phyloP scores from a whole-genome alignment of 2,888 invertebrate species.

The Oxyteleia sp. region DNA sequence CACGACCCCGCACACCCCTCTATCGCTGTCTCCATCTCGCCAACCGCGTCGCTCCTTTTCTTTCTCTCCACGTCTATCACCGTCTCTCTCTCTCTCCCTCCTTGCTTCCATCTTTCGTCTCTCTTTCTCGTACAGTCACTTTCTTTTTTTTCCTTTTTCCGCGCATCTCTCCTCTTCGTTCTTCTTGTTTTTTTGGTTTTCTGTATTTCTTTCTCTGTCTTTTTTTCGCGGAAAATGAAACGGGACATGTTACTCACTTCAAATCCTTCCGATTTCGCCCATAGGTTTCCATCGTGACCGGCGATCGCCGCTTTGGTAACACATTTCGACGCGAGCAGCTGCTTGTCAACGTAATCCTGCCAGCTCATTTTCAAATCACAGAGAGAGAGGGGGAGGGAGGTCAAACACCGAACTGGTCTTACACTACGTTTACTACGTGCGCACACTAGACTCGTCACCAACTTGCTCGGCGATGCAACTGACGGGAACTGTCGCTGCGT shows the following conservation, averaged over 20 bases:
- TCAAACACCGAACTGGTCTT: slow-evolving; percentile 79
- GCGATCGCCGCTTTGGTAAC: slow-evolving; percentile 98
- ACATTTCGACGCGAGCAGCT: slow-evolving; percentile 97
- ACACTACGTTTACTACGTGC: slow-evolving; percentile 81
- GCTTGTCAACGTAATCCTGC: slow-evolving; percentile 99
- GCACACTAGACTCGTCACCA: slow-evolving; percentile 83
- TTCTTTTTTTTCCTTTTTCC: no score
- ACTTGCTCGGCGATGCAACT: slow-evolving; percentile 85
- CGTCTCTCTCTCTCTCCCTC: no score
- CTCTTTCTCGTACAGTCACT: no score
- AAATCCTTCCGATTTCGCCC: slow-evolving; percentile 97
- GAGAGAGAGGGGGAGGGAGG: slow-evolving; percentile 55
- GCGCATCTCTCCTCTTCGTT: no score
- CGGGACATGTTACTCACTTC: slow-evolving; percentile 97
- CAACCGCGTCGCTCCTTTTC: no score
- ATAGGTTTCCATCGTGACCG: slow-evolving; percentile 97
- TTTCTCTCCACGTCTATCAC: no score
- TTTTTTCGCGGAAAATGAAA: no score
- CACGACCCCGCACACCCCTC: no score
- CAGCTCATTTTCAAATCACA: slow-evolving; percentile 92
- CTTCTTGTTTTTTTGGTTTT: no score
- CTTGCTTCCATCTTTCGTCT: no score
- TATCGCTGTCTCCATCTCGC: no score
- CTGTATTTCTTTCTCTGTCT: no score
- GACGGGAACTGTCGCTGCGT: slow-evolving; percentile 66